Percentiles rank a stretch among this genome's conserved stretches.
These are phyloP conservation scores for Oxyura jamaicensis DNA, from an alignment of 2,113 vertebrate species.

Conservation along the genomic window DNA sequence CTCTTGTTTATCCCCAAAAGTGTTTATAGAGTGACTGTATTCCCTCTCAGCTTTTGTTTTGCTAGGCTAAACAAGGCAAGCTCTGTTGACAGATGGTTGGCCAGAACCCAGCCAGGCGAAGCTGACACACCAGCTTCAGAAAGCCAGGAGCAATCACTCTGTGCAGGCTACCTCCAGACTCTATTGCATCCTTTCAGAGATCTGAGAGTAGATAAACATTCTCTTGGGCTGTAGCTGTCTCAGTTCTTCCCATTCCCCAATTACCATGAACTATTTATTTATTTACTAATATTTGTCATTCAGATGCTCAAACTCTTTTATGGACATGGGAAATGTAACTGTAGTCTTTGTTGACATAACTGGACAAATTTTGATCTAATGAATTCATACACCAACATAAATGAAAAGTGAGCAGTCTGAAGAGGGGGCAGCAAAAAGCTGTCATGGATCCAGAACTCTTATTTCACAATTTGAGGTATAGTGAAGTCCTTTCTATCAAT, in stretches of 20 bases:
- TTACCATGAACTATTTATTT: neutral
- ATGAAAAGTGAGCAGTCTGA: neutral
- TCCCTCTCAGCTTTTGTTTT: constrained; percentile 50
- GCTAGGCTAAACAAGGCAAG: constrained; percentile 47
- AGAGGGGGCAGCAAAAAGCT: neutral
- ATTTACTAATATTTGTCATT: neutral
- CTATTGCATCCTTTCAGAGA: neutral
- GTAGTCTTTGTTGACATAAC: neutral
- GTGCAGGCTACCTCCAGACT: neutral
- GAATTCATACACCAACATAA: neutral
- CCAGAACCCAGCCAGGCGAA: constrained; percentile 2
- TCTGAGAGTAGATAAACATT: neutral
- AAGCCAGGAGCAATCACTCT: constrained; percentile 21
- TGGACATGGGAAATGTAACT: neutral
- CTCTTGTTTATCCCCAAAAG: neutral
- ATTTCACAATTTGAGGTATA: neutral
- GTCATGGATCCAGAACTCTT: accelerated
- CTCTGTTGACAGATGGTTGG: constrained; percentile 56
- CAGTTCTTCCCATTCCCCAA: neutral
- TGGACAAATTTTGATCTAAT: neutral
- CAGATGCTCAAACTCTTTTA: neutral
- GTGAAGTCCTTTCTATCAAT: neutral
- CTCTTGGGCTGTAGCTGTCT: neutral
- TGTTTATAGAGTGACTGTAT: constrained; percentile 2
- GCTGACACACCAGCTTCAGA: constrained; percentile 32